These are phyloP conservation scores for Patella ulyssiponensis DNA, from an alignment of 2,888 invertebrate species.

Conservation along the genomic window DNA sequence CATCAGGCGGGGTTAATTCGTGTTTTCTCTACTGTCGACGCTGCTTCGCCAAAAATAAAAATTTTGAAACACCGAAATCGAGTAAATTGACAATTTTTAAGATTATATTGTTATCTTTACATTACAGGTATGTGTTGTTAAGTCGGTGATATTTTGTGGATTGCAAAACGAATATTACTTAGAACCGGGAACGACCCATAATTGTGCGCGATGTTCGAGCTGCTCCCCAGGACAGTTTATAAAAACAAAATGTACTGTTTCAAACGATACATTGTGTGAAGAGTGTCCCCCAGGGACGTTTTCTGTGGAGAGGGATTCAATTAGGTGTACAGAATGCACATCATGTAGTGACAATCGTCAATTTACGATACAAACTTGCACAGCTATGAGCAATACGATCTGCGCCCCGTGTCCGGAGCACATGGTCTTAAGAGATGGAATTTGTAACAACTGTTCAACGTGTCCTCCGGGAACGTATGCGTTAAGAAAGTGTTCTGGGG, in stretches of 20 bases:
- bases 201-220: too few species aligned
- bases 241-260: background rate
- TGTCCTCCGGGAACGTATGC: background rate
- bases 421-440: background rate
- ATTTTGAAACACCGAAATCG: too few species aligned
- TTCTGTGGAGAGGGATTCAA: background rate
- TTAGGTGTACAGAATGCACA: background rate
- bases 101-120: too few species aligned
- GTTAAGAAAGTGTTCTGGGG: background rate
- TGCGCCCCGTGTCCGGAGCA: background rate
- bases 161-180: too few species aligned
- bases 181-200: too few species aligned
- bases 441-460: background rate
- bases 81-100: too few species aligned
- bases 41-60: too few species aligned
- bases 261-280: slow-evolving; percentile 12
- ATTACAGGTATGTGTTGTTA: too few species aligned
- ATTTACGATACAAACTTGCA: background rate
- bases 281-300: slow-evolving; percentile 8
- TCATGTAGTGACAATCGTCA: background rate
- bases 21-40: too few species aligned
- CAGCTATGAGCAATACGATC: background rate
- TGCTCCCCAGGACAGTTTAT: too few species aligned
- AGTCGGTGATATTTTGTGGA: too few species aligned
- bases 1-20: too few species aligned